phyloP scores from a whole-genome alignment of 2,113 vertebrate genomes.

The Rhea americana region DNA sequence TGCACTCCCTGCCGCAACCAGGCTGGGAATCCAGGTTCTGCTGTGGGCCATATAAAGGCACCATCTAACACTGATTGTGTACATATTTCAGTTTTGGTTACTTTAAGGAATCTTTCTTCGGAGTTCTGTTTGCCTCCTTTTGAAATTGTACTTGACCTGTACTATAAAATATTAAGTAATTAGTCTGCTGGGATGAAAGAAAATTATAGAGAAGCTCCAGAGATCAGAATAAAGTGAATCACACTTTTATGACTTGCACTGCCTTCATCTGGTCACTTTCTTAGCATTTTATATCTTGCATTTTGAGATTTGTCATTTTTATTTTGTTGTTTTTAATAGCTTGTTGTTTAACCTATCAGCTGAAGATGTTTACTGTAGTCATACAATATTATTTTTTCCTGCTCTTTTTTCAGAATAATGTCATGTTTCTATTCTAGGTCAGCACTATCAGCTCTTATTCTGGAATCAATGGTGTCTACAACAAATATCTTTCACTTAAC shows the following conservation, averaged over 20 bases:
- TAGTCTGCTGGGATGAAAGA: background rate
- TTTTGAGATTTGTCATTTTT: background rate
- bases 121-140: background rate
- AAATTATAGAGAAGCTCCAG: background rate
- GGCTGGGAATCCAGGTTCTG: background rate
- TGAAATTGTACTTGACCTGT: background rate
- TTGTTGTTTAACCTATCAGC: background rate
- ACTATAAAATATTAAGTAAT: background rate
- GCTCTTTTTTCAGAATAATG: background rate
- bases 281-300: background rate
- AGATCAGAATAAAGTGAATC: background rate
- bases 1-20: background rate
- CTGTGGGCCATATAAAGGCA: background rate
- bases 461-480: background rate
- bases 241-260: background rate
- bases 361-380: background rate
- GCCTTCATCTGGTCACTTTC: background rate
- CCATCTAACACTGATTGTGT: background rate
- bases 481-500: background rate
- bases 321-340: background rate
- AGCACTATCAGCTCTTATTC: background rate
- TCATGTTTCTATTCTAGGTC: background rate
- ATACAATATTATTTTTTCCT: background rate
- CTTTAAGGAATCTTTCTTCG: background rate
- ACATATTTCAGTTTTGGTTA: background rate